Conservation (phyloP, 92 coral and sea anemone genomes). For the Porites lobata region DNA sequence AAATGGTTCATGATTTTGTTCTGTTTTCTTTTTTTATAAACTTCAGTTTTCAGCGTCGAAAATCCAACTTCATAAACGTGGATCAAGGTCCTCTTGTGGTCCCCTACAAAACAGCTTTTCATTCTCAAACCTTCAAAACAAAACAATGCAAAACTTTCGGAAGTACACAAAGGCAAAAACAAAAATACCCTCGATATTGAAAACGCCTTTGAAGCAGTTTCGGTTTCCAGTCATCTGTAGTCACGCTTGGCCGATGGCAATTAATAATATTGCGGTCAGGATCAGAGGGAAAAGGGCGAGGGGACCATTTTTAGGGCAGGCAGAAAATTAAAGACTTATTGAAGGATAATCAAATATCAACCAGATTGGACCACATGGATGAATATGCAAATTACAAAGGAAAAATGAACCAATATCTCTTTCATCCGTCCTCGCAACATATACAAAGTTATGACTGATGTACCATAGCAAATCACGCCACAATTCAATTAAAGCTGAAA, state of each 20-base stretch:
- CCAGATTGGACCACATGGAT: conserved; percentile 1
- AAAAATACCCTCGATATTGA: background rate
- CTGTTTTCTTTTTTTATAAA: background rate
- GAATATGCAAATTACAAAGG: background rate
- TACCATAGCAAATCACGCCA: background rate
- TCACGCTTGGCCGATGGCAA: conserved; percentile 12
- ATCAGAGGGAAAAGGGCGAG: no score
- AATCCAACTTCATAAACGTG: background rate
- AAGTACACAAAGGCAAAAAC: background rate
- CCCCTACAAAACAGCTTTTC: background rate
- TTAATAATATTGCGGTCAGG: conserved; percentile 36
- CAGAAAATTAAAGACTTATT: background rate
- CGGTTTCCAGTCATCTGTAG: background rate
- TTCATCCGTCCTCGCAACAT: background rate
- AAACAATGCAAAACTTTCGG: background rate
- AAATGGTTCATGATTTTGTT: conserved; percentile 1
- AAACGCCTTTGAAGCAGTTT: conserved; percentile 2
- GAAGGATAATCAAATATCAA: background rate
- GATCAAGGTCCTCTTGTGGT: background rate
- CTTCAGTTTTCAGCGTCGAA: background rate
- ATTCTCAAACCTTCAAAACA: background rate
- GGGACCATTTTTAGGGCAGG: background rate
- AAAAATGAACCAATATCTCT: background rate
- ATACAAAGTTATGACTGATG: background rate
- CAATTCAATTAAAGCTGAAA: background rate